Evolutionary conservation across 92 coral and sea anemone species (phyloP).

Genomic region (Porites divaricata): DNA sequence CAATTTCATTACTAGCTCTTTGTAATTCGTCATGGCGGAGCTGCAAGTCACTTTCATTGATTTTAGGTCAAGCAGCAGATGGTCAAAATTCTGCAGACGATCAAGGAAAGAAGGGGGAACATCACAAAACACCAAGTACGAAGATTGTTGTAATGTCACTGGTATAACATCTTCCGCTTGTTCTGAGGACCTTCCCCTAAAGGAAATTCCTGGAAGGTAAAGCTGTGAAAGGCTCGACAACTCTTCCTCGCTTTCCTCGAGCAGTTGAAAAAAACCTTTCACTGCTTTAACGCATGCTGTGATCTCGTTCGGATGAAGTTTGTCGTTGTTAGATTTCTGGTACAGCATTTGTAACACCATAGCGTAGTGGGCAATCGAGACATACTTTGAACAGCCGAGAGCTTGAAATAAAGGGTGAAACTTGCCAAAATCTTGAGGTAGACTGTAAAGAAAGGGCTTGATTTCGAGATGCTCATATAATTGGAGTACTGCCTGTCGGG

Average conservation of each 20-base stretch:
- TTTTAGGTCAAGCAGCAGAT: constrained; percentile 31
- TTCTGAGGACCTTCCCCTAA: background rate
- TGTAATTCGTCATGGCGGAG: constrained; percentile 18
- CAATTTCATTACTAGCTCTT: constrained; percentile 49
- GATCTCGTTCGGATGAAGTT: constrained; percentile 64
- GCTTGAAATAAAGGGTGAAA: constrained; percentile 28
- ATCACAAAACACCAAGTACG: constrained; percentile 56
- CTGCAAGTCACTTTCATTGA: constrained; percentile 13
- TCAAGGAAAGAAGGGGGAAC: constrained; percentile 51
- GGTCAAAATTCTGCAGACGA: constrained; percentile 37
- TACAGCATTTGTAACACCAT: constrained; percentile 52
- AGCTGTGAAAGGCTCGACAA: constrained; percentile 8
- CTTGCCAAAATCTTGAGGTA: constrained; percentile 52
- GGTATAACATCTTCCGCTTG: background rate
- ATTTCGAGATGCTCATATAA: constrained; percentile 49
- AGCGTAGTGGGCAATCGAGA: constrained; percentile 65
- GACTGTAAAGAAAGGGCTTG: constrained; percentile 68
- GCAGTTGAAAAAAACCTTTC: constrained; percentile 56
- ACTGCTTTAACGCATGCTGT: constrained; percentile 49
- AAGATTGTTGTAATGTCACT: constrained; percentile 45
- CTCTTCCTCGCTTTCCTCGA: background rate
- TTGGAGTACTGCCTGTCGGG: constrained; percentile 63
- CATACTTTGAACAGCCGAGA: constrained; percentile 64
- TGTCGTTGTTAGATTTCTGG: background rate
- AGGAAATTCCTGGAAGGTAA: constrained; percentile 57